Evolutionary conservation across 2,113 vertebrate species (phyloP), one percentile per base, ranked within the genome.

Genomic region (Dipodomys stephensi): DNA sequence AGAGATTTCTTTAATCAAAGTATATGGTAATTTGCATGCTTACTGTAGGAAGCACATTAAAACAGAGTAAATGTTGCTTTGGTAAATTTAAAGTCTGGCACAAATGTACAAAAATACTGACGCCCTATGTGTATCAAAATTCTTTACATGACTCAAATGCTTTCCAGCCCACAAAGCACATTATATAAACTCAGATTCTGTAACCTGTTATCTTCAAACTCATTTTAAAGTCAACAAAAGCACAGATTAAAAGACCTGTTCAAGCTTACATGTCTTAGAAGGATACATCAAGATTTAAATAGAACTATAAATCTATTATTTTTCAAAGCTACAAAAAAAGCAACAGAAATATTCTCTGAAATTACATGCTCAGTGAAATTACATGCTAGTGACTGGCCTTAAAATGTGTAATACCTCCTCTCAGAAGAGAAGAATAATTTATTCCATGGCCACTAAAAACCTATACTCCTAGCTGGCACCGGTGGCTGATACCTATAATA

Each of bases 101-200:
- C 49, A 94, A 92, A 92, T 49, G 68, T 35, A 93, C 65, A 93
- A 95, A 96, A 97, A 91, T 91, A 93, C 64, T 85, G 88, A 82
- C 11, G 79, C 27, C 8, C 67, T 32, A 32, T 65, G 35, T 69
- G 74, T 76, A 93, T 73, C 72, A 69, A 92, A 96, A 79, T 86
- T 90, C 77, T 87, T 90, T 86, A 74, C 22, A 57, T 87, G 57
- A 91, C 89, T 76, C 80, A 96, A 68, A 96, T 73, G 77, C 72
- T 91, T 94, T 81, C 76, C 20, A 78, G 69, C 44, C 57, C 46
- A 83, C 62, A 77, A 84, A 89, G 64, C 8, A 65, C 20, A 89
- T 72, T 71, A 57, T 57, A 16, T 76, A 95, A 79, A 86, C n/a
- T 13, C 25, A 62, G 62, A n/a, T 62, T 35, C 46, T 16, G 7